Evolutionary conservation across 2,113 vertebrate genomes (phyloP).

Genomic region (Probosciger aterrimus): DNA sequence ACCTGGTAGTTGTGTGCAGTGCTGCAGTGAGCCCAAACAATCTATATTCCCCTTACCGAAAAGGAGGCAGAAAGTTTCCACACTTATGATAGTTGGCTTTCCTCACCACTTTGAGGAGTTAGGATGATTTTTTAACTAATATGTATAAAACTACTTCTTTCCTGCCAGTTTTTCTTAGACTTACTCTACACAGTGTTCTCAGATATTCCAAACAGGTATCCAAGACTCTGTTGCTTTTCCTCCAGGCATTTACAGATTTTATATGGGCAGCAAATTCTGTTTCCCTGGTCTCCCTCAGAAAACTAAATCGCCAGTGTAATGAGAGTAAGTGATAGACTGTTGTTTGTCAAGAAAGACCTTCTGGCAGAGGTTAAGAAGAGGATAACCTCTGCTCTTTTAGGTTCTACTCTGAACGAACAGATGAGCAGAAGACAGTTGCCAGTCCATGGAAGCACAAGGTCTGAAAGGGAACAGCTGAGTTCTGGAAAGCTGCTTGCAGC

Average conservation of each 20-base stretch:
- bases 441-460: neutral
- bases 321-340: neutral
- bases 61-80: neutral
- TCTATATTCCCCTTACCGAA: neutral
- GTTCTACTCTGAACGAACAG: neutral
- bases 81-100: fast-evolving
- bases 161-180: neutral
- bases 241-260: neutral
- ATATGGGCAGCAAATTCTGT: neutral
- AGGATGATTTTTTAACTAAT: neutral
- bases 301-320: neutral
- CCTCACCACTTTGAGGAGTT: neutral
- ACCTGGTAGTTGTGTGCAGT: neutral
- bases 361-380: neutral
- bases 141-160: neutral
- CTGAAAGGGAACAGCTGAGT: neutral
- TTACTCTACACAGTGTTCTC: neutral
- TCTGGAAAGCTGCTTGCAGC: neutral
- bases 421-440: neutral
- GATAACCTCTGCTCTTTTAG: neutral
- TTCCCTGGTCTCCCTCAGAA: neutral
- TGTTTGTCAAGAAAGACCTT: neutral
- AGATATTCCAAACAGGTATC: neutral
- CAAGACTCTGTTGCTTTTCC: neutral
- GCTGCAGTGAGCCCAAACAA: neutral